phyloP scores from a whole-genome alignment of 2,113 vertebrate genomes.

The Nesospiza acunhae region DNA sequence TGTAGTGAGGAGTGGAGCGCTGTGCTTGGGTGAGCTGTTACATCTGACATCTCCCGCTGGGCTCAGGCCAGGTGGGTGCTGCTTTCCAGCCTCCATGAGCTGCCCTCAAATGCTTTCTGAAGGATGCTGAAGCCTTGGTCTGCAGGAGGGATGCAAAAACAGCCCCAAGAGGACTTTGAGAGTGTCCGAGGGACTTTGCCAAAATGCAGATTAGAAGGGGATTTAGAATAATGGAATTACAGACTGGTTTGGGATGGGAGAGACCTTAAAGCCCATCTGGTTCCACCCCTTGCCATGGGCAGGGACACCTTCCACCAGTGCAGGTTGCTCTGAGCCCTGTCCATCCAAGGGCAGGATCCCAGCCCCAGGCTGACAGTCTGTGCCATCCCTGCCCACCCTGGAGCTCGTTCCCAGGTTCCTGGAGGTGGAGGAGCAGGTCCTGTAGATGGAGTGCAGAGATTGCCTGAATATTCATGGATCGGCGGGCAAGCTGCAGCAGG shows the following conservation, averaged over 20 bases:
- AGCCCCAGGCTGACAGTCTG: not conserved
- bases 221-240: not conserved
- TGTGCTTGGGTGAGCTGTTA: not conserved
- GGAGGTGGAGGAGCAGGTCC: not conserved
- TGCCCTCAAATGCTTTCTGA: accelerated
- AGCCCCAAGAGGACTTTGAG: not conserved
- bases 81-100: not conserved
- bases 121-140: not conserved
- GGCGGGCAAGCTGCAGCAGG: slow-evolving; percentile 42
- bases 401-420: not conserved
- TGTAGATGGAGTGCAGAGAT: not conserved
- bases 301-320: not conserved
- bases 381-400: not conserved
- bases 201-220: not conserved
- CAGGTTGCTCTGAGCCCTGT: not conserved
- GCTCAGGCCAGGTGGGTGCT: accelerated
- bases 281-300: not conserved
- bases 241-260: not conserved
- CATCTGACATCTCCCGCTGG: accelerated
- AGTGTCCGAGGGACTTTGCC: not conserved
- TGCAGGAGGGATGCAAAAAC: not conserved
- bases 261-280: not conserved
- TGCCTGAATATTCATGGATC: slow-evolving; percentile 29
- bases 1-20: not conserved
- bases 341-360: not conserved